Conservation (phyloP, 1,140 invertebrate species). For the Cherax quadricarinatus region DNA sequence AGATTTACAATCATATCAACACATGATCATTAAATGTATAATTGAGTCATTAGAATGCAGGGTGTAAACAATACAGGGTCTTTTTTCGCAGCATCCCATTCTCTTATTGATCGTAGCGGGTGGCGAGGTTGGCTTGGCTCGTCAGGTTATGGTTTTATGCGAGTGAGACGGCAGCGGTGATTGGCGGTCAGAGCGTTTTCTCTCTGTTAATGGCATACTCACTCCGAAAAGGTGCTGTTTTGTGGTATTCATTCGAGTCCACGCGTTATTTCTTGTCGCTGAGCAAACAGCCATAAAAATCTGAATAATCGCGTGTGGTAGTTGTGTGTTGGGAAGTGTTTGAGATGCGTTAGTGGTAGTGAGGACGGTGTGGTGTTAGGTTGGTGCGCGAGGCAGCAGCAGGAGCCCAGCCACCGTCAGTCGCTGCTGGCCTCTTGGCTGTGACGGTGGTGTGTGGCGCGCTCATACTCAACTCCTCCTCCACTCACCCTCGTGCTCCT, state of each 20-base stretch:
- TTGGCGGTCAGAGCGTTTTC: constrained; percentile 73
- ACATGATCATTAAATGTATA: constrained; percentile 27
- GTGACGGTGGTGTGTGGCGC: constrained; percentile 73
- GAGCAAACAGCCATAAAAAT: constrained; percentile 71
- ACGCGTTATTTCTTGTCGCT: constrained; percentile 71
- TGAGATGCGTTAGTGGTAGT: constrained; percentile 63
- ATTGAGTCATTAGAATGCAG: constrained; percentile 6
- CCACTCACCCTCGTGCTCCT: constrained; percentile 62
- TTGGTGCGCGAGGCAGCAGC: constrained; percentile 49
- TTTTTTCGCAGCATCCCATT: constrained; percentile 71
- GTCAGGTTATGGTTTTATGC: constrained; percentile 74
- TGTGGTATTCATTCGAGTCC: constrained; percentile 73
- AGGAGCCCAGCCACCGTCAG: constrained; percentile 61
- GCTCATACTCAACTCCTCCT: constrained; percentile 64
- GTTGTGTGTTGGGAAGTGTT: constrained; percentile 56
- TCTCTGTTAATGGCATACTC: constrained; percentile 73
- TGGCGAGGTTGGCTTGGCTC: constrained; percentile 71
- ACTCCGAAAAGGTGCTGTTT: constrained; percentile 73
- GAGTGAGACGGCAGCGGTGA: constrained; percentile 72
- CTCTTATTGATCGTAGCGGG: constrained; percentile 72
- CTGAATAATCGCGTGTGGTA: constrained; percentile 69
- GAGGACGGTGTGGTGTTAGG: constrained; percentile 47
- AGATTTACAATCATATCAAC: constrained; percentile 24
- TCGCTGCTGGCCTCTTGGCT: constrained; percentile 73
- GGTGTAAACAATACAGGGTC: constrained; percentile 30